These are phyloP conservation scores for Tetramorium alpestre DNA, from an alignment of 1,140 invertebrate genomes.

Conservation along the genomic window DNA sequence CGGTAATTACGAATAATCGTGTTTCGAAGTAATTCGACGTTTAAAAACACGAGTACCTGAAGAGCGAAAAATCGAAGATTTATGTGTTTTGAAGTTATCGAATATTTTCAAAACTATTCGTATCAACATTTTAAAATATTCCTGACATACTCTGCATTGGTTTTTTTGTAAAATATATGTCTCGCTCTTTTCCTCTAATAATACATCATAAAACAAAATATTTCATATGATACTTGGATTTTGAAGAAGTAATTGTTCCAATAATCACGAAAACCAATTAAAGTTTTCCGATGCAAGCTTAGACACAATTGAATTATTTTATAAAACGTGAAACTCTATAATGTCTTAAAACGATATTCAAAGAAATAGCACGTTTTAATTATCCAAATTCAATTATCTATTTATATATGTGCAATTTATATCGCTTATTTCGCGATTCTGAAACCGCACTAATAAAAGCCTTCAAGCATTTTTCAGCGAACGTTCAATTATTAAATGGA, in stretches of 20 bases:
- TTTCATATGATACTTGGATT: neutral
- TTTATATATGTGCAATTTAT: neutral
- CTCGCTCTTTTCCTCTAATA: neutral
- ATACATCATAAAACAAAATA: neutral
- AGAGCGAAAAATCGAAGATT: constrained; percentile 25
- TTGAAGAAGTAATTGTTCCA: neutral
- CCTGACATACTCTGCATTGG: neutral
- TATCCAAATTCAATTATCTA: neutral
- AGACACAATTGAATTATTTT: neutral
- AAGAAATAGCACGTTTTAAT: neutral
- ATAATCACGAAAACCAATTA: neutral
- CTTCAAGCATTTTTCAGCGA: neutral
- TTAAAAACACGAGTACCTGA: constrained; percentile 30
- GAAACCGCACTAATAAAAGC: neutral
- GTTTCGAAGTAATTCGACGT: constrained; percentile 32
- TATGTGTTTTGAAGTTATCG: neutral
- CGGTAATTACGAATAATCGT: constrained; percentile 56
- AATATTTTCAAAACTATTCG: constrained; percentile 10
- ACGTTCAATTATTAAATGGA: constrained; percentile 48
- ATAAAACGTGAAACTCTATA: neutral
- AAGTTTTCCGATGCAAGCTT: neutral
- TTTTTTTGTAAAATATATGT: neutral
- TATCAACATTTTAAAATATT: neutral
- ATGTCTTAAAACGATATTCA: neutral
- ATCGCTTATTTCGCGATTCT: neutral